Evolutionary conservation across 2,888 invertebrate species (phyloP).

Genomic region (Sinhomidia bicolor): DNA sequence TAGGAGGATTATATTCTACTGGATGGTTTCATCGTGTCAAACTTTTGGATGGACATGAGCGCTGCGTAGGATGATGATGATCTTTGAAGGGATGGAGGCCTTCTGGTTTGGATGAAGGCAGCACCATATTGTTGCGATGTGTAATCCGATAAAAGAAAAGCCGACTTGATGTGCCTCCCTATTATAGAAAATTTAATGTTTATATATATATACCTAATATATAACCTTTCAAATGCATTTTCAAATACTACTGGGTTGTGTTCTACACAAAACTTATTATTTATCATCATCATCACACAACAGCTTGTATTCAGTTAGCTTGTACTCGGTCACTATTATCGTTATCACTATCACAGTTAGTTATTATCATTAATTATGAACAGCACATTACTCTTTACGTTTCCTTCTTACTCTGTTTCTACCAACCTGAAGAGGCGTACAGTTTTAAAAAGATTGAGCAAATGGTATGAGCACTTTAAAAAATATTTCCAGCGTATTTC

Average conservation of each 20-base stretch:
- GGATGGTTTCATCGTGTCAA: neutral
- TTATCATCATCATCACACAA: no score
- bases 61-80: neutral
- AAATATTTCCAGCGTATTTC: neutral
- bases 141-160: constrained; percentile 5
- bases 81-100: neutral
- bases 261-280: no score
- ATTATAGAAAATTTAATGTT: neutral
- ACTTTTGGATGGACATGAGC: neutral
- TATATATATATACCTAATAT: no score
- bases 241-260: no score
- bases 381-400: neutral
- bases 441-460: neutral
- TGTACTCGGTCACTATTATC: neutral
- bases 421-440: neutral
- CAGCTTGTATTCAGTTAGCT: neutral
- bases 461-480: neutral
- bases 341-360: neutral
- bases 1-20: no score
- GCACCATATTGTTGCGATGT: neutral
- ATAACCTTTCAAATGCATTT: no score
- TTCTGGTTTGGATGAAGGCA: neutral
- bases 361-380: constrained; percentile 7
- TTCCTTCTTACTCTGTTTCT: neutral
- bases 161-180: neutral